Conservation (phyloP, 2,113 vertebrate species). For the Phylloscopus whistleri region DNA sequence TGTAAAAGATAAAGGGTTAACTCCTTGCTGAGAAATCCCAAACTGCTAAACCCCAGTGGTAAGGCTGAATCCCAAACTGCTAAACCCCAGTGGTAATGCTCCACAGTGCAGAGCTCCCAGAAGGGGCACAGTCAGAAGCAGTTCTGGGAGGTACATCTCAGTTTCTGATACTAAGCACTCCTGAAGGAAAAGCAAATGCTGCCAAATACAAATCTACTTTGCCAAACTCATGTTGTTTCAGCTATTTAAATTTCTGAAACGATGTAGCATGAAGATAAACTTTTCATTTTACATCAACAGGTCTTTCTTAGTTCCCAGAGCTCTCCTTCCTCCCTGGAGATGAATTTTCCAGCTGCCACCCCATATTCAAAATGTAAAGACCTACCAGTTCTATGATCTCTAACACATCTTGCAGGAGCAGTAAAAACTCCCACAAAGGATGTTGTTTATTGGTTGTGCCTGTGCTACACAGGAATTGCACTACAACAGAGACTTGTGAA, state of each 20-base stretch:
- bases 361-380: background rate
- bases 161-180: background rate
- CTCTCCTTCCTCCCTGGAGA: background rate
- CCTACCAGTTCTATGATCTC: background rate
- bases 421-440: background rate
- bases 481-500: background rate
- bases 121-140: background rate
- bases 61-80: no score
- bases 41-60: background rate
- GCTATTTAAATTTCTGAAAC: background rate
- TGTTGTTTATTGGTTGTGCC: background rate
- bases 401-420: background rate
- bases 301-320: background rate
- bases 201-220: background rate
- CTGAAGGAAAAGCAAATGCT: background rate
- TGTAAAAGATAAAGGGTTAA: background rate
- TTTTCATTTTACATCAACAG: background rate
- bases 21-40: background rate
- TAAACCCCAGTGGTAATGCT: background rate
- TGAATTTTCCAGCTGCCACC: background rate
- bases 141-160: background rate
- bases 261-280: background rate
- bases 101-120: background rate
- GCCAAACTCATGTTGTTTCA: background rate
- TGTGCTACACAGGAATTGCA: background rate